These are phyloP conservation scores for Sebastes matsubarae DNA, from an alignment of 2,797 vertebrate species.

Conservation along the genomic window DNA sequence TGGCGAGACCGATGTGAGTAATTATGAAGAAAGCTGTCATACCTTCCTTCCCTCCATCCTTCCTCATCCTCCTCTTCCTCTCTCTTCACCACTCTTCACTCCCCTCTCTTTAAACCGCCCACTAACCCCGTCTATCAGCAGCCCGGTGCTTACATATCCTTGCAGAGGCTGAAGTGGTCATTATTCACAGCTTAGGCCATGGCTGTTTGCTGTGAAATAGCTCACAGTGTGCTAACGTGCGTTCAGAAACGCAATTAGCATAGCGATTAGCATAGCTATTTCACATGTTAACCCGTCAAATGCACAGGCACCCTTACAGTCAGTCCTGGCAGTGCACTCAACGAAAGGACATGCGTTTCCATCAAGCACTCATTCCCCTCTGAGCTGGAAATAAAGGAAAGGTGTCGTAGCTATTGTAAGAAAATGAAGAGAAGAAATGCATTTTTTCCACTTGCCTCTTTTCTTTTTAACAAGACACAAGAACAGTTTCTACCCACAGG, in stretches of 20 bases:
- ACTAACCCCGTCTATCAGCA: conserved; percentile 56
- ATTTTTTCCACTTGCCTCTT: neutral
- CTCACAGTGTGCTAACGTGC: conserved; percentile 54
- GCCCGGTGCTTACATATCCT: conserved; percentile 47
- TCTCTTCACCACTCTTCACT: conserved; percentile 36
- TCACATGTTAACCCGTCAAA: conserved; percentile 58
- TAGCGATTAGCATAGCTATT: conserved; percentile 30
- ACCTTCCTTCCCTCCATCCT: conserved; percentile 63
- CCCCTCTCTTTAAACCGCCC: conserved; percentile 45
- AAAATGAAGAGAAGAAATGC: neutral
- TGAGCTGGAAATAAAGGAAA: conserved; percentile 3
- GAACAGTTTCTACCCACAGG: too few relatives aligned
- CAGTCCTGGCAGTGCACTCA: conserved; percentile 31
- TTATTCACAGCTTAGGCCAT: conserved; percentile 64
- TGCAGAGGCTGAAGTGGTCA: conserved; percentile 64
- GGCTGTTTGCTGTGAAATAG: conserved; percentile 69
- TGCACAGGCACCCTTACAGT: conserved; percentile 21
- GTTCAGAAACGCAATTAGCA: conserved; percentile 65
- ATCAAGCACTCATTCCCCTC: conserved; percentile 9
- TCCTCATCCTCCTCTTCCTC: conserved; percentile 31
- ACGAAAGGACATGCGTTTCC: conserved; percentile 21
- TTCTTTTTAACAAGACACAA: neutral
- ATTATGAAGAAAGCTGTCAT: conserved; percentile 84
- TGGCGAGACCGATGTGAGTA: conserved; percentile 54
- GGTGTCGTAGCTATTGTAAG: neutral